Conservation (phyloP, 2,113 vertebrate genomes). For the Todiramphus saurophagus region DNA sequence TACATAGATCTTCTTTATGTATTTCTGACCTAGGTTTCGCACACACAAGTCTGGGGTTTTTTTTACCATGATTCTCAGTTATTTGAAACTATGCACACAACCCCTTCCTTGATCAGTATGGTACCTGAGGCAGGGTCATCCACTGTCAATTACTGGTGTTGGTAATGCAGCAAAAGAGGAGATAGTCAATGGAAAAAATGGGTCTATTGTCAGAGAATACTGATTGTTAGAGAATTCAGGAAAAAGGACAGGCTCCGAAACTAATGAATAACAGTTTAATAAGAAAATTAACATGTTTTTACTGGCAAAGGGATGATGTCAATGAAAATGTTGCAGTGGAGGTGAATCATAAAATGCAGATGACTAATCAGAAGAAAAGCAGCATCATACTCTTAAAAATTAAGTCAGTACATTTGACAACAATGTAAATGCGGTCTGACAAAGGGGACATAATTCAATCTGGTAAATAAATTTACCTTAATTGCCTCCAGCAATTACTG, state of each 20-base stretch:
- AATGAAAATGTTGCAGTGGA: conserved; percentile 49
- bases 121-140: background rate
- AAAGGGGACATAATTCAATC: background rate
- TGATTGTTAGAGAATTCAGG: background rate
- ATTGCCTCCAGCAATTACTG: background rate
- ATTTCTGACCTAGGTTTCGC: background rate
- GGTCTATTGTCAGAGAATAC: background rate
- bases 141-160: background rate
- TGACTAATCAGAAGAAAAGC: conserved; percentile 54
- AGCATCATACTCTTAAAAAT: background rate
- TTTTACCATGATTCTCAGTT: background rate
- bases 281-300: conserved; percentile 48
- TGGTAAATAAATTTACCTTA: background rate
- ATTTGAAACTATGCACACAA: background rate
- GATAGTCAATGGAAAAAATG: background rate
- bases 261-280: background rate
- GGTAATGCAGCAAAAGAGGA: background rate
- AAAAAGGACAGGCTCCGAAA: background rate
- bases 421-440: background rate
- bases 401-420: background rate
- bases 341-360: conserved; percentile 61
- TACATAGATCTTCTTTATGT: too few relatives aligned
- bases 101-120: background rate
- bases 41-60: too few relatives aligned
- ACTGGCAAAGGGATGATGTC: conserved; percentile 60